Evolutionary conservation across 2,113 vertebrate genomes (phyloP).

Genomic region (Tinamus guttatus): DNA sequence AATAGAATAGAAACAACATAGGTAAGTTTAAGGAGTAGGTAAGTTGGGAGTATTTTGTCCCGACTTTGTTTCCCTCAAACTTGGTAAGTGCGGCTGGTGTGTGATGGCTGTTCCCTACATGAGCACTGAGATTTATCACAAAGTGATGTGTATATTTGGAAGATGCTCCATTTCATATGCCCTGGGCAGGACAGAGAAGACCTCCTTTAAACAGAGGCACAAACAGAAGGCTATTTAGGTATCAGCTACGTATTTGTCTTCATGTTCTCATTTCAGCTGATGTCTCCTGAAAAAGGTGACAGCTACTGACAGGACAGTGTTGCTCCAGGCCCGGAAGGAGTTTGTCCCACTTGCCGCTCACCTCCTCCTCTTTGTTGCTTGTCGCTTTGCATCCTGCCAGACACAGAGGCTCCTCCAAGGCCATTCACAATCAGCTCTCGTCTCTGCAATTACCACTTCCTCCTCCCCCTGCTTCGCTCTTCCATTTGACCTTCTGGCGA

Average conservation of each 20-base stretch:
- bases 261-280: not conserved
- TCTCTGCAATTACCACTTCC: conserved; percentile 64
- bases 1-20: not conserved
- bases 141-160: not conserved
- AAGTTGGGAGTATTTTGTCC: not conserved
- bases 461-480: conserved; percentile 45
- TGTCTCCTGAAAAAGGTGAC: not conserved
- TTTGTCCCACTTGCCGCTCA: not conserved
- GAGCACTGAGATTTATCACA: not conserved
- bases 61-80: not conserved
- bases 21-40: not conserved
- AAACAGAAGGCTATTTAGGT: not conserved
- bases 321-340: not conserved
- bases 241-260: not conserved
- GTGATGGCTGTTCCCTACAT: not conserved
- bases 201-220: not conserved
- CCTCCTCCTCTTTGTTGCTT: not conserved
- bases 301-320: not conserved
- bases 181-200: not conserved
- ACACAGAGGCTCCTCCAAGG: conserved; percentile 47
- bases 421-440: conserved; percentile 37
- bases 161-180: not conserved
- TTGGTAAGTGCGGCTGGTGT: not conserved
- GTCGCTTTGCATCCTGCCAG: conserved; percentile 8
- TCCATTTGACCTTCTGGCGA: conserved; percentile 48